Evolutionary conservation across 2,888 invertebrate species (phyloP).

Genomic region (Lagria hirta): DNA sequence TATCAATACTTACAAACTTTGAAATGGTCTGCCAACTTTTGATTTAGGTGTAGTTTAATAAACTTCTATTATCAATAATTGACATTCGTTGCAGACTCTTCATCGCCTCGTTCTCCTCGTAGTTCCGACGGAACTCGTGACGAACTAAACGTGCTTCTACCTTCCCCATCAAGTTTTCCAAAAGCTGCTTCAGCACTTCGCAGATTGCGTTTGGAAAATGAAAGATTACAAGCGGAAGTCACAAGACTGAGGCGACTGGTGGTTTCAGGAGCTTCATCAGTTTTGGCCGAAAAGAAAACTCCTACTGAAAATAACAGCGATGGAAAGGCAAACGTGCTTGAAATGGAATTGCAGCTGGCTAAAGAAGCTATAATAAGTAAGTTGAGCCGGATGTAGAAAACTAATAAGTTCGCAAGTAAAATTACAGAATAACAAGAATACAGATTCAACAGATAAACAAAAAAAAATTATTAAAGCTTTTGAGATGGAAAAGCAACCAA

Average conservation of each 20-base stretch:
- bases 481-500: too few relatives aligned
- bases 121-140: conserved; percentile 46
- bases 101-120: conserved; percentile 48
- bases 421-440: too few relatives aligned
- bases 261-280: conserved; percentile 65
- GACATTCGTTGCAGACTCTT: conserved; percentile 41
- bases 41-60: too few relatives aligned
- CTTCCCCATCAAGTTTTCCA: conserved; percentile 45
- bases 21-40: too few relatives aligned
- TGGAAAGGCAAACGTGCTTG: conserved; percentile 53
- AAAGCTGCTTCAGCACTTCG: conserved; percentile 60
- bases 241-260: conserved; percentile 68
- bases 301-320: conserved; percentile 53
- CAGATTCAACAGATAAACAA: too few relatives aligned
- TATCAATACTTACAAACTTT: too few relatives aligned
- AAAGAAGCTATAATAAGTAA: conserved; percentile 70
- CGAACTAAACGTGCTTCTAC: conserved; percentile 44
- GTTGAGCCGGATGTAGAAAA: conserved; percentile 17
- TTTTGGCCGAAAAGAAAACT: conserved; percentile 56
- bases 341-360: conserved; percentile 72
- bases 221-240: conserved; percentile 71
- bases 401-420: conserved; percentile 45
- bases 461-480: too few relatives aligned
- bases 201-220: conserved; percentile 73
- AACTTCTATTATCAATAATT: too few relatives aligned